Evolutionary conservation across 2,113 vertebrate genomes (phyloP).

Genomic region (Heteronetta atricapilla): DNA sequence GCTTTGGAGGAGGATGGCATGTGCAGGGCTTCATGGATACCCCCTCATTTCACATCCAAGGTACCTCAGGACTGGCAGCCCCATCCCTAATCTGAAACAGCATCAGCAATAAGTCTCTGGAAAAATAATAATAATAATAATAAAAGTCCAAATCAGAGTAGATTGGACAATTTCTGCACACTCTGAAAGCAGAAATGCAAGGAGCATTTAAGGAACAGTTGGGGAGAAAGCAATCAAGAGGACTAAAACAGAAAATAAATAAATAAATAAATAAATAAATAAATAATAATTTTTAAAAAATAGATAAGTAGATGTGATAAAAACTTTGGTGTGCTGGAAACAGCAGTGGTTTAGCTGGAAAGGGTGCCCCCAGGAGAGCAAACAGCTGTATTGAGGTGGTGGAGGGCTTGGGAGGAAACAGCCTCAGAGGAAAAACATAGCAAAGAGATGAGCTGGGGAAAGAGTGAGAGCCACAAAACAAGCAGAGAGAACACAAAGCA

Average conservation of each 20-base stretch:
- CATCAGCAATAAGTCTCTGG: not conserved
- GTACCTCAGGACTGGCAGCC: not conserved
- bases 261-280: not conserved
- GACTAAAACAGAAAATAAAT: not conserved
- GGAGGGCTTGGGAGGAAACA: not conserved
- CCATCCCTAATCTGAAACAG: not conserved
- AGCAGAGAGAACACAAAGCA: not conserved
- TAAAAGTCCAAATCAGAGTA: not conserved
- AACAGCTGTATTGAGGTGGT: not conserved
- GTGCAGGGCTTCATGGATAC: not conserved
- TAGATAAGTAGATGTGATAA: not conserved
- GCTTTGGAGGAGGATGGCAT: not conserved
- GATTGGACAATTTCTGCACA: constrained; percentile 8
- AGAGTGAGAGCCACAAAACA: not conserved
- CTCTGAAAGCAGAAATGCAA: not conserved
- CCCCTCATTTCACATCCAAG: not conserved
- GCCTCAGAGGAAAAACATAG: not conserved
- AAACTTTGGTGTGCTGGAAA: not conserved
- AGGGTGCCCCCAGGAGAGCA: not conserved
- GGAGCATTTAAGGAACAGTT: not conserved
- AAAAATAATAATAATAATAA: not conserved
- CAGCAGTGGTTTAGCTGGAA: not conserved
- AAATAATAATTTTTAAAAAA: not conserved
- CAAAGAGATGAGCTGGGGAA: not conserved
- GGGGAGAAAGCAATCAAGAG: constrained; percentile 14